Conservation (phyloP, 2,113 vertebrate species). For the Geothlypis trichas region DNA sequence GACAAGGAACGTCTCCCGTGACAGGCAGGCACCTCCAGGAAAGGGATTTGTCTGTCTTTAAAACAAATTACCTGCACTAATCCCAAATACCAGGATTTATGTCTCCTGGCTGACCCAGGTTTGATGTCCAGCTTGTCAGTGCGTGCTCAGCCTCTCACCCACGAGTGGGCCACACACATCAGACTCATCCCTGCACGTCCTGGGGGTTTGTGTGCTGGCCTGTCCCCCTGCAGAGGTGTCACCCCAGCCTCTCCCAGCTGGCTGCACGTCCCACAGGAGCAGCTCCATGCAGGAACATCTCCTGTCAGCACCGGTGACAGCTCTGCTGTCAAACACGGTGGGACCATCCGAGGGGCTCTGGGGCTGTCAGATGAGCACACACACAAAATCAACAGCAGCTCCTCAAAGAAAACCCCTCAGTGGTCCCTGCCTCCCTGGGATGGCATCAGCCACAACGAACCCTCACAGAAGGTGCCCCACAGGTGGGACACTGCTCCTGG, state of each 20-base stretch:
- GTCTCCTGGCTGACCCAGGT: background rate
- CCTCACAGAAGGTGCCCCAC: fast-evolving
- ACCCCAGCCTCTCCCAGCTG: background rate
- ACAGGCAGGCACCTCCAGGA: background rate
- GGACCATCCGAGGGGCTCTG: background rate
- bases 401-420: background rate
- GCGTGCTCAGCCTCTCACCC: background rate
- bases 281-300: background rate
- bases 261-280: background rate
- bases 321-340: fast-evolving
- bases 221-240: background rate
- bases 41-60: background rate
- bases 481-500: background rate
- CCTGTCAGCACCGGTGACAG: background rate
- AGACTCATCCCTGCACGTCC: fast-evolving
- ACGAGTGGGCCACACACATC: background rate
- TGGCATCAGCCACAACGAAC: fast-evolving
- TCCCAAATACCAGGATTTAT: background rate
- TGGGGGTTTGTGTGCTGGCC: background rate
- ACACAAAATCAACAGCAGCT: background rate
- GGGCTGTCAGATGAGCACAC: fast-evolving
- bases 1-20: background rate
- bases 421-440: background rate
- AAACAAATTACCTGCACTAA: conserved; percentile 31
- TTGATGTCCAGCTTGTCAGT: background rate